These are phyloP conservation scores for Setipinna tenuifilis DNA, from an alignment of 2,797 vertebrate genomes.

Conservation along the genomic window DNA sequence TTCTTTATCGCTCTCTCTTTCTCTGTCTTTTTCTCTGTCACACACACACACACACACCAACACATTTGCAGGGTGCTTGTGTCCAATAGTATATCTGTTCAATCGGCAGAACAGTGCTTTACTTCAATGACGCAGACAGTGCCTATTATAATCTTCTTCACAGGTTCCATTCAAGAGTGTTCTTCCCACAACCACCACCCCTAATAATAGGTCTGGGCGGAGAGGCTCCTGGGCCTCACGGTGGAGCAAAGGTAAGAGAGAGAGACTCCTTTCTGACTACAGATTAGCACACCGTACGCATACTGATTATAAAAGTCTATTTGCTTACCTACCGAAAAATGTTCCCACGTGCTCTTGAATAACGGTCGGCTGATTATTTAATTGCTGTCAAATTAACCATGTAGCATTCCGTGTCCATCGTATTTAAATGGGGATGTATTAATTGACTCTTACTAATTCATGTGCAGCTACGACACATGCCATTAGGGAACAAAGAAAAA, in stretches of 20 bases:
- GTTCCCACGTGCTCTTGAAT: conserved; percentile 42
- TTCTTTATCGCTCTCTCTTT: neutral
- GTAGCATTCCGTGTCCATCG: conserved; percentile 43
- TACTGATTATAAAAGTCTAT: conserved; percentile 48
- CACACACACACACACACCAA: neutral
- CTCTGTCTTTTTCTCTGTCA: neutral
- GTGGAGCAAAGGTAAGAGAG: conserved; percentile 32
- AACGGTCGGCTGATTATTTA: conserved; percentile 48
- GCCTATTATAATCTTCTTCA: conserved; percentile 15
- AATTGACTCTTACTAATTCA: conserved; percentile 40
- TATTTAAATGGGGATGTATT: conserved; percentile 37
- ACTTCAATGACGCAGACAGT: conserved; percentile 8
- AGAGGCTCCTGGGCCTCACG: conserved; percentile 19
- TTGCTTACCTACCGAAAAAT: conserved; percentile 35
- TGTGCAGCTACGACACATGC: conserved; percentile 19
- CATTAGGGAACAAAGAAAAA: conserved; percentile 10
- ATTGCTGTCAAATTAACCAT: conserved; percentile 48
- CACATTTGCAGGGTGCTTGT: conserved; percentile 7
- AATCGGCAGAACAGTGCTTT: conserved; percentile 12
- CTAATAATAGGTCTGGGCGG: conserved; percentile 28
- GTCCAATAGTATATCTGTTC: conserved; percentile 9
- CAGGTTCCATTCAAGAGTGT: conserved; percentile 32
- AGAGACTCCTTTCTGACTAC: conserved; percentile 36
- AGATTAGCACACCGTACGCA: conserved; percentile 40
- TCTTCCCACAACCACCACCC: conserved; percentile 23